A percentile compares a stretch with the other conserved stretches of the same genome.
phyloP scores from a whole-genome alignment of 2,113 vertebrate species.

The Caretta caretta region DNA sequence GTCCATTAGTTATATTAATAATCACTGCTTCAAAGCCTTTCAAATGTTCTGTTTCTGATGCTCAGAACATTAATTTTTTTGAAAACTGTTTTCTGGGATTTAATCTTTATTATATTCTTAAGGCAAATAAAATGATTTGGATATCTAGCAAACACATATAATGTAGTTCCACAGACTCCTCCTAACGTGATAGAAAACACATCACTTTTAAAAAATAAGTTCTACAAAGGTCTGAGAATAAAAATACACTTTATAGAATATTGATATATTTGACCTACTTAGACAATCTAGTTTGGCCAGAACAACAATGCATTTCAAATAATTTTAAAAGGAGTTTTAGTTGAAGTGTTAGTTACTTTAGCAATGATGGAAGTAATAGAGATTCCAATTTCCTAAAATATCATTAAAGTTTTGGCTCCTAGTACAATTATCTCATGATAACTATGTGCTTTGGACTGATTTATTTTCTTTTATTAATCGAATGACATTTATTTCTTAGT shows the following conservation, averaged over 20 bases:
- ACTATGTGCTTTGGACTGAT: background rate
- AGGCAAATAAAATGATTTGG: background rate
- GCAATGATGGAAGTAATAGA: background rate
- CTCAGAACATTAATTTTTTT: background rate
- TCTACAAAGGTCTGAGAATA: background rate
- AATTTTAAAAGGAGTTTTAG: background rate
- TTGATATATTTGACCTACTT: background rate
- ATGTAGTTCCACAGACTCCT: background rate
- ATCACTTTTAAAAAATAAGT: background rate
- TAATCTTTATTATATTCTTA: background rate
- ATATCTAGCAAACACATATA: background rate
- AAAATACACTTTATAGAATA: background rate
- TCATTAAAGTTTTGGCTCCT: background rate
- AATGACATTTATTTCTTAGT: slow-evolving; percentile 9
- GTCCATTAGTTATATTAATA: background rate
- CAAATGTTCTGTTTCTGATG: background rate
- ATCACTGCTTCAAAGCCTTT: background rate
- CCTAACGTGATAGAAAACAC: background rate
- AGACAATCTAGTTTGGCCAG: background rate
- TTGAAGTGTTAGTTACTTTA: background rate
- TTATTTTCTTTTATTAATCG: background rate
- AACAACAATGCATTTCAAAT: background rate
- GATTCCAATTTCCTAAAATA: background rate
- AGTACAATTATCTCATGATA: background rate
- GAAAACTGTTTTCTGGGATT: background rate